phyloP scores from a whole-genome alignment of 2,113 vertebrate species.

The Arizona elegans region DNA sequence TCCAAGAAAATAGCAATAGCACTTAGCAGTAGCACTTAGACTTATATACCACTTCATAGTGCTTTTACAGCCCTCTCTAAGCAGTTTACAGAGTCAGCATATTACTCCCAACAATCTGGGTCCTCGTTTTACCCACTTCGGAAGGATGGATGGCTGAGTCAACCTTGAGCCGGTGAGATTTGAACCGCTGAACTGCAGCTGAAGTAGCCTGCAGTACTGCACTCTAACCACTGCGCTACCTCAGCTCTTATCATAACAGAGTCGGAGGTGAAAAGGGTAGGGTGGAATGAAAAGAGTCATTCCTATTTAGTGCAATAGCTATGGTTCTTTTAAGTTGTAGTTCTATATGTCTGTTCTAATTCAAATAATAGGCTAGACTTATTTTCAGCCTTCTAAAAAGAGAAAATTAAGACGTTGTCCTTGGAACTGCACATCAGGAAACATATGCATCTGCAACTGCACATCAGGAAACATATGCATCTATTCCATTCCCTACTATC shows the following conservation, averaged over 20 bases:
- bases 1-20: neutral
- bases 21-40: no score
- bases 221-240: no score
- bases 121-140: no score
- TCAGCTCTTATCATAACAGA: neutral
- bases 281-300: neutral
- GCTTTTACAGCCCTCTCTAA: no score
- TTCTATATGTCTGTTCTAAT: neutral
- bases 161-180: no score
- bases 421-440: neutral
- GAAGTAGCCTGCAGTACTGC: no score
- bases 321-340: neutral
- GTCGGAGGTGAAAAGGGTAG: neutral
- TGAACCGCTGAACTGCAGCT: no score
- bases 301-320: neutral
- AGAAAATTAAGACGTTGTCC: neutral
- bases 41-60: no score
- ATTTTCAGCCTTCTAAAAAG: neutral
- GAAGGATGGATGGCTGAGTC: no score
- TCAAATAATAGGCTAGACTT: neutral
- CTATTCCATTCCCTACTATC: no score
- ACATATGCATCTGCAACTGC: neutral
- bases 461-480: neutral
- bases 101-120: no score
- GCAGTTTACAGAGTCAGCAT: no score